Evolutionary conservation across 2,888 invertebrate species (phyloP).

Genomic region (Dicyrtomina minuta): DNA sequence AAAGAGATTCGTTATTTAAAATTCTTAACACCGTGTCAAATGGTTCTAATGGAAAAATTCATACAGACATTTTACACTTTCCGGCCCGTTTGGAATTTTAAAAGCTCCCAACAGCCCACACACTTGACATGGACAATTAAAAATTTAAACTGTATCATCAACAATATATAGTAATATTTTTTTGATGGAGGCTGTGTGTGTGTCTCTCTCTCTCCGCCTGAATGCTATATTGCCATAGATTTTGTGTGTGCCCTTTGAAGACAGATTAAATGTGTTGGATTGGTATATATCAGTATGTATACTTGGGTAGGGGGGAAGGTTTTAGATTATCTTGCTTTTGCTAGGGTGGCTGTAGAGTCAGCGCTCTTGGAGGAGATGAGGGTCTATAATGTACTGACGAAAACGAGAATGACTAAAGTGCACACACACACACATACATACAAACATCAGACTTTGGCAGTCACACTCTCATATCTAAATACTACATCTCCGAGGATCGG

Average conservation of each 20-base stretch:
- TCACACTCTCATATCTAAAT: background rate
- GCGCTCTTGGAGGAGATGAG: no score
- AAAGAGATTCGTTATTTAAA: slow-evolving; percentile 15
- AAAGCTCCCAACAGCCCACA: slow-evolving; percentile 26
- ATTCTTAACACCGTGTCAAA: slow-evolving; percentile 28
- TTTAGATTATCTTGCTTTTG: no score
- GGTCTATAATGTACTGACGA: no score
- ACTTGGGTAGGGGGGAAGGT: no score
- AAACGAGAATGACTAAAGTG: no score
- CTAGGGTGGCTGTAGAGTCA: no score
- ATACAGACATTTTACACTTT: slow-evolving; percentile 37
- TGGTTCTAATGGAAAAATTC: slow-evolving; percentile 21
- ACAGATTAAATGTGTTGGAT: background rate
- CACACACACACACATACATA: background rate
- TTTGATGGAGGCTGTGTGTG: slow-evolving; percentile 12
- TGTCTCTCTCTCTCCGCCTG: background rate
- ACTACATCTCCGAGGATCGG: background rate
- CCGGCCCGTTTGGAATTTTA: slow-evolving; percentile 35
- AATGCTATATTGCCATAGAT: background rate
- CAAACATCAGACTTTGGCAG: background rate
- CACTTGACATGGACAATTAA: slow-evolving; percentile 33
- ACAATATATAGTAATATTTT: slow-evolving; percentile 9
- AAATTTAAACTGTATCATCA: slow-evolving; percentile 35
- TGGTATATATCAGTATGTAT: no score
- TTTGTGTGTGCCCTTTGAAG: background rate